These are phyloP conservation scores for Xestia c-nigrum DNA, from an alignment of 2,888 invertebrate species.

Conservation along the genomic window DNA sequence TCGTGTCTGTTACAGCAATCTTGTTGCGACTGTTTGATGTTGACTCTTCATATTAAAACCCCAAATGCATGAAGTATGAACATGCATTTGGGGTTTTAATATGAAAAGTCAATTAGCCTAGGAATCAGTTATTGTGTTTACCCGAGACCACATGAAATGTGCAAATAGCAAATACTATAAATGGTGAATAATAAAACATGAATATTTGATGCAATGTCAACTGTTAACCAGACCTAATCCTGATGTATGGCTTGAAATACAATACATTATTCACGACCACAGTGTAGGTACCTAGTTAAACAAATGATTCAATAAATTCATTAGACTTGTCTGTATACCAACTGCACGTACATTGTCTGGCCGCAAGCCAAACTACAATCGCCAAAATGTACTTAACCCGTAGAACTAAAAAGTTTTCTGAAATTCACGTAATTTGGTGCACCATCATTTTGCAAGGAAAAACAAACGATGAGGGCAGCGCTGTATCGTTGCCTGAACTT, in stretches of 20 bases:
- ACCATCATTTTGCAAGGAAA: slow-evolving; percentile 21
- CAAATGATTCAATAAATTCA: slow-evolving; percentile 58
- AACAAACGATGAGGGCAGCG: slow-evolving; percentile 5
- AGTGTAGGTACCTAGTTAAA: slow-evolving; percentile 27
- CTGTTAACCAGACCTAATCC: neutral
- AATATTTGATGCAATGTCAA: slow-evolving; percentile 18
- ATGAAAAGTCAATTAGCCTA: neutral
- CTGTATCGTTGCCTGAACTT: neutral
- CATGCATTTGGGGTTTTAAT: neutral
- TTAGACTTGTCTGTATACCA: slow-evolving; percentile 40
- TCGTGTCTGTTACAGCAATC: neutral
- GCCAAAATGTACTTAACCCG: slow-evolving; percentile 36
- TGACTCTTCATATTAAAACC: neutral
- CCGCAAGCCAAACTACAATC: slow-evolving; percentile 52
- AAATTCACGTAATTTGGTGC: slow-evolving; percentile 26
- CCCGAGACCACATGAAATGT: neutral
- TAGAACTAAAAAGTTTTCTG: slow-evolving; percentile 34
- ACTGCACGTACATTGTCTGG: slow-evolving; percentile 47
- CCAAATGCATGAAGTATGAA: too few species aligned
- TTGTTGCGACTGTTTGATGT: neutral
- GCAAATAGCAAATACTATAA: slow-evolving; percentile 12
- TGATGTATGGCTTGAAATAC: slow-evolving; percentile 16
- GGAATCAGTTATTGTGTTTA: neutral
- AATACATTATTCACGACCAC: slow-evolving; percentile 28
- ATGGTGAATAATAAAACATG: neutral